Base-by-base conservation (phyloP, 2,113 vertebrate species). In the Indicator maculatus region DNA sequence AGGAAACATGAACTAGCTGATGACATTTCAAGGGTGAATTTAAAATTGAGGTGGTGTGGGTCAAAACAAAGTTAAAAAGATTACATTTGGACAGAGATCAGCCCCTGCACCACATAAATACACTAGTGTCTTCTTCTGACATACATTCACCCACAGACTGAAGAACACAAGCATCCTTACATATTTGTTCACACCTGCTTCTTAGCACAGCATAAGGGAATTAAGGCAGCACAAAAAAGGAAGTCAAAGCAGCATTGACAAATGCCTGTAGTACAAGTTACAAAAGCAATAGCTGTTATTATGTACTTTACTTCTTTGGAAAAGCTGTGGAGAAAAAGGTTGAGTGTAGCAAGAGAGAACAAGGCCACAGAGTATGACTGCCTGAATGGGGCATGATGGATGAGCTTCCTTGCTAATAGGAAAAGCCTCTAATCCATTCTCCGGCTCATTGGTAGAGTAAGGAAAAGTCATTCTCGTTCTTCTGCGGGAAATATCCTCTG, bases 401-500 rank as follows among this genome's bases (percentile, higher is more conserved):
- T 92, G 89, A 94, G 67, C 61, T 95, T 88, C 81, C 74, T 93
- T 90, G 75, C 18, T 18, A 67, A 93, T 56, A 86, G 70, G 88
- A 94, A 82, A 86, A 86, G 67, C 74, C 36, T 93, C 88, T 89
- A 91, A 93, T 94, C 91, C 20, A 17, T 79, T 90, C 36, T 63
- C 76, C 15, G 23, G 79, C 88, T 96, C 87, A 88, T 38, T 95
- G 74, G 90, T 96, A 91, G 96, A 91, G 83, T 55, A 89, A 94
- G 58, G 88, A 90, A 91, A 93, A 93, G 77, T 36, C 17, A 66
- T 73, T 96, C 66, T 81, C 74, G n/a, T 87, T 83, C 50, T 92
- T 84, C 92, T 94, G 31, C n/a, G 0, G 87, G 44, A 95, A 95
- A 86, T 67, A 89, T 75, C 65, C 65, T 86, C 86, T 97, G 84